These are phyloP conservation scores for Pangasius sanitwongsei DNA, from an alignment of 2,797 vertebrate genomes.

Conservation along the genomic window DNA sequence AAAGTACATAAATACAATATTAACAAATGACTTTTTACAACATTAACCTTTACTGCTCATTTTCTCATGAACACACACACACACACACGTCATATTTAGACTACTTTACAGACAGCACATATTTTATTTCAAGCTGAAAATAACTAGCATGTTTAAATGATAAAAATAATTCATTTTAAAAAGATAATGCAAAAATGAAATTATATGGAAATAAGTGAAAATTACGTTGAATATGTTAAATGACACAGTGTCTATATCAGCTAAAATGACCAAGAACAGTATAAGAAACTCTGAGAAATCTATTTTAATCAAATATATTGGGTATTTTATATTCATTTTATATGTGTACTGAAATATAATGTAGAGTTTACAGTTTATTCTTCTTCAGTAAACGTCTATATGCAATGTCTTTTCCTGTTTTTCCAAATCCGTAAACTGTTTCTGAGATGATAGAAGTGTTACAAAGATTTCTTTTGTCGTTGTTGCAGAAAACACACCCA, in stretches of 20 bases:
- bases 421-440: not conserved
- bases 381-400: not conserved
- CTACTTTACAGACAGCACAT: not conserved
- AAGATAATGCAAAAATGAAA: not conserved
- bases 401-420: not conserved
- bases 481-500: not conserved
- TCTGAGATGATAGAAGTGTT: not conserved
- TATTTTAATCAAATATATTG: not conserved
- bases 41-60: not conserved
- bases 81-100: not conserved
- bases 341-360: not conserved
- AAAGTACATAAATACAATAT: not conserved
- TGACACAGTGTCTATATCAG: not conserved
- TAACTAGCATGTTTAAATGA: not conserved
- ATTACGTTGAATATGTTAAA: not conserved
- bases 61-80: not conserved
- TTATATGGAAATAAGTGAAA: not conserved
- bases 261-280: not conserved
- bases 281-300: not conserved
- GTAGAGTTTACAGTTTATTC: not conserved
- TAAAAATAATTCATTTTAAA: not conserved
- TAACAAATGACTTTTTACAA: not conserved
- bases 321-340: not conserved
- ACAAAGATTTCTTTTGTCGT: not conserved
- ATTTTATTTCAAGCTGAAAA: constrained; percentile 1